phyloP scores from a whole-genome alignment of 1,140 invertebrate species.

The Brachionus rubens region DNA sequence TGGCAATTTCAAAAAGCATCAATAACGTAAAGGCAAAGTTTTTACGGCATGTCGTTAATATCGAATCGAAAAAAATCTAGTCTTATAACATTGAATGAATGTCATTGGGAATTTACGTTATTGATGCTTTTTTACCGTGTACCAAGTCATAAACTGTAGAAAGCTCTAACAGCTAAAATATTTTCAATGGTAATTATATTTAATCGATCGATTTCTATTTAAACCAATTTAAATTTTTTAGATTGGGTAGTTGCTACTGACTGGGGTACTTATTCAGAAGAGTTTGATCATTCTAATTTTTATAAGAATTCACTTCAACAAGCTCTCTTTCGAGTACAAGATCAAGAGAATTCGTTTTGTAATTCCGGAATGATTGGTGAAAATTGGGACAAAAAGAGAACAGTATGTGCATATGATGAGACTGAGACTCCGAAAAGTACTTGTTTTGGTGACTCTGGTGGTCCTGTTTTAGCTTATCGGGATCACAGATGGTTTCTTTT shows the following conservation, averaged over 20 bases:
- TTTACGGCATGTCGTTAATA: too few species aligned
- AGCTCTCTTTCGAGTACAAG: conserved; percentile 29
- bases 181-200: too few species aligned
- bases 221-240: too few species aligned
- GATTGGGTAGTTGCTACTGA: conserved; percentile 39
- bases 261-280: conserved; percentile 41
- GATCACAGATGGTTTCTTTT: conserved; percentile 2
- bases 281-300: background rate
- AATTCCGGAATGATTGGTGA: conserved; percentile 20
- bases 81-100: too few species aligned
- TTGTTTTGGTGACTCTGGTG: conserved; percentile 43
- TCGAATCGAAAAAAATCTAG: too few species aligned
- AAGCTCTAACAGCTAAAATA: too few species aligned
- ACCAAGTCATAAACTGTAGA: too few species aligned
- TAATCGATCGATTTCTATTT: too few species aligned
- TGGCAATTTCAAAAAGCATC: too few species aligned
- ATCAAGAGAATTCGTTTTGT: background rate
- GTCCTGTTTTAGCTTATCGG: conserved; percentile 11
- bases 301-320: conserved; percentile 14
- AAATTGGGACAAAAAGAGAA: conserved; percentile 24
- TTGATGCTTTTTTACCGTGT: too few species aligned
- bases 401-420: conserved; percentile 17
- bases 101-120: too few species aligned
- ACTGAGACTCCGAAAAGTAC: conserved; percentile 1
- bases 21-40: too few species aligned